phyloP scores from a whole-genome alignment of 2,888 invertebrate species.

The Mystacides longicornis region DNA sequence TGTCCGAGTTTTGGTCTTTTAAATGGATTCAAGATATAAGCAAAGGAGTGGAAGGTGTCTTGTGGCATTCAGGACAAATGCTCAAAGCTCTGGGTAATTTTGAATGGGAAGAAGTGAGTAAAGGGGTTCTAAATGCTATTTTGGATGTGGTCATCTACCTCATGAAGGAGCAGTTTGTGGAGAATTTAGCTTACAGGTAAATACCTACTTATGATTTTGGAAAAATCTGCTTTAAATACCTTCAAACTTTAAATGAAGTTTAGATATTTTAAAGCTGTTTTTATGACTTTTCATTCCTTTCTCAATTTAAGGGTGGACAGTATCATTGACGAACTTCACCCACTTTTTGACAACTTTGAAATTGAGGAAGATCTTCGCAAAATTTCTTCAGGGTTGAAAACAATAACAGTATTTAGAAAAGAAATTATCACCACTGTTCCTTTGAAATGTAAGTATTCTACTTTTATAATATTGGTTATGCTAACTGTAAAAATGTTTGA shows the following conservation, averaged over 20 bases:
- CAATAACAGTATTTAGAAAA: constrained; percentile 42
- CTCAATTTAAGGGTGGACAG: constrained; percentile 38
- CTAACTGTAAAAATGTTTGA: too few relatives aligned
- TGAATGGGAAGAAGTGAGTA: constrained; percentile 34
- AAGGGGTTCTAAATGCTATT: constrained; percentile 36
- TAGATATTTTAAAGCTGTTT: background rate
- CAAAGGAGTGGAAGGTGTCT: constrained; percentile 35
- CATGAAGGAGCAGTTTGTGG: constrained; percentile 41
- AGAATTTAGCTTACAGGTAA: constrained; percentile 38
- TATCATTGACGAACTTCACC: constrained; percentile 39
- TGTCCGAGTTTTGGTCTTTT: constrained; percentile 43
- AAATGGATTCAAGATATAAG: constrained; percentile 43
- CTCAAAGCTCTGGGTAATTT: constrained; percentile 41
- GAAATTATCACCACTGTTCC: constrained; percentile 39
- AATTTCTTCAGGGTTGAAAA: constrained; percentile 36
- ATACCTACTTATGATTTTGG: background rate
- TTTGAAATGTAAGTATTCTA: constrained; percentile 38
- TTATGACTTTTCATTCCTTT: background rate
- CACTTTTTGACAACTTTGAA: constrained; percentile 35
- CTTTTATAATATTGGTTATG: constrained; percentile 7
- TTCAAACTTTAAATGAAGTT: background rate
- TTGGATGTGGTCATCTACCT: constrained; percentile 41
- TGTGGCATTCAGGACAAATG: constrained; percentile 40
- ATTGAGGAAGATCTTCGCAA: constrained; percentile 39
- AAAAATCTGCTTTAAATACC: background rate